Evolutionary conservation across 2,888 invertebrate genomes (phyloP).

Genomic region (Chymomyza fuscimana): DNA sequence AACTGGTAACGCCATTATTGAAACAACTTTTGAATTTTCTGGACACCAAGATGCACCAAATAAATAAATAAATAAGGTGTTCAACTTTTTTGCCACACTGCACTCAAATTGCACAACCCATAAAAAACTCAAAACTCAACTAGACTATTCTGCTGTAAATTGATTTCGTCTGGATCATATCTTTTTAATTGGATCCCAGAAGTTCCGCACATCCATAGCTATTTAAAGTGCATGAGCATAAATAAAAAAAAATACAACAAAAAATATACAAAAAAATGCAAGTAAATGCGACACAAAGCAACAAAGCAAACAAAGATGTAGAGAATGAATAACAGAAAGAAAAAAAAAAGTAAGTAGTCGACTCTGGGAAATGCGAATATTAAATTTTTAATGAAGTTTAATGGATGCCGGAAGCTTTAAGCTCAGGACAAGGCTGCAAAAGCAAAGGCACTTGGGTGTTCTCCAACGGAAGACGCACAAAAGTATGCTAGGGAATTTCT

Average conservation of each 20-base stretch:
- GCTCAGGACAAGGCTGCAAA: slow-evolving; percentile 28
- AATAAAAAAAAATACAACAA: not conserved
- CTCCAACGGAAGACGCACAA: slow-evolving; percentile 20
- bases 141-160: not conserved
- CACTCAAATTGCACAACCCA: too few relatives aligned
- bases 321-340: slow-evolving; percentile 7
- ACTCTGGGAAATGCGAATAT: slow-evolving; percentile 52
- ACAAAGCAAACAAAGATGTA: slow-evolving; percentile 12
- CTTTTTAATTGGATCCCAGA: not conserved
- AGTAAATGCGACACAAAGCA: not conserved
- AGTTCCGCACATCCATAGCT: not conserved
- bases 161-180: not conserved
- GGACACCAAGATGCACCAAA: too few relatives aligned
- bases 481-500: slow-evolving; percentile 8
- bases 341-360: slow-evolving; percentile 11
- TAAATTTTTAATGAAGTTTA: slow-evolving; percentile 79
- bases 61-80: too few relatives aligned
- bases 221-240: not conserved
- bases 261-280: not conserved
- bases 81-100: too few relatives aligned
- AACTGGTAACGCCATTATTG: too few relatives aligned
- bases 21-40: too few relatives aligned
- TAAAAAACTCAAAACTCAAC: too few relatives aligned
- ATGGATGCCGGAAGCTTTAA: slow-evolving; percentile 77
- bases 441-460: slow-evolving; percentile 5